Percentiles rank a stretch among this genome's conserved stretches.
Evolutionary conservation across 2,888 invertebrate genomes (phyloP).

Genomic region (Auanema freiburgensis): DNA sequence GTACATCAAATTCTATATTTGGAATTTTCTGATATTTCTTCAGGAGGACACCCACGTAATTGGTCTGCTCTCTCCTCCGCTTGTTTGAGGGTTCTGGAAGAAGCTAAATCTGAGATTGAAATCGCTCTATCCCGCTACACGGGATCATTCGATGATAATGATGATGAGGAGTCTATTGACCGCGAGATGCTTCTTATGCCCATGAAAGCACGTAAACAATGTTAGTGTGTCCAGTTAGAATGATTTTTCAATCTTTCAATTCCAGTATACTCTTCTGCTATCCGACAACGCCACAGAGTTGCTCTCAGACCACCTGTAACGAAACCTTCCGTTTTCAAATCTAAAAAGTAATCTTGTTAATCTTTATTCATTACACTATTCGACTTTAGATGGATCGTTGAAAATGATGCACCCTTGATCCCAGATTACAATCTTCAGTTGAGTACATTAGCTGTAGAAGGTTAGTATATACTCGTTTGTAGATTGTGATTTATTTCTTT

Average conservation of each 20-base stretch:
- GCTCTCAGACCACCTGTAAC: slow-evolving; percentile 11
- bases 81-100: slow-evolving; percentile 29
- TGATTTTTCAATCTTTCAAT: neutral
- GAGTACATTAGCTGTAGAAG: slow-evolving; percentile 25
- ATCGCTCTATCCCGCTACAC: neutral
- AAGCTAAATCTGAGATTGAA: slow-evolving; percentile 15
- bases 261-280: slow-evolving; percentile 24
- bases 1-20: neutral
- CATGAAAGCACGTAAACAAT: slow-evolving; percentile 23
- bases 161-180: slow-evolving; percentile 18
- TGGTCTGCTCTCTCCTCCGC: slow-evolving; percentile 34
- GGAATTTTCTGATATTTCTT: neutral
- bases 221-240: slow-evolving; percentile 10
- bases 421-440: slow-evolving; percentile 22
- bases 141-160: slow-evolving; percentile 2
- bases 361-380: slow-evolving; percentile 18
- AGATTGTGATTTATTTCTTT: slow-evolving; percentile 4
- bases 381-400: neutral
- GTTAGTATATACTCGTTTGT: neutral
- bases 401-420: neutral
- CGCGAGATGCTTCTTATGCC: slow-evolving; percentile 32
- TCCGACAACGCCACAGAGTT: slow-evolving; percentile 16
- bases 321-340: neutral
- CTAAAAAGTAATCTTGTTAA: neutral
- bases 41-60: slow-evolving; percentile 41